A percentile compares a stretch with the other conserved stretches of the same genome.
These are phyloP conservation scores for Melipona bicolor DNA, from an alignment of 2,888 invertebrate species.

Conservation along the genomic window DNA sequence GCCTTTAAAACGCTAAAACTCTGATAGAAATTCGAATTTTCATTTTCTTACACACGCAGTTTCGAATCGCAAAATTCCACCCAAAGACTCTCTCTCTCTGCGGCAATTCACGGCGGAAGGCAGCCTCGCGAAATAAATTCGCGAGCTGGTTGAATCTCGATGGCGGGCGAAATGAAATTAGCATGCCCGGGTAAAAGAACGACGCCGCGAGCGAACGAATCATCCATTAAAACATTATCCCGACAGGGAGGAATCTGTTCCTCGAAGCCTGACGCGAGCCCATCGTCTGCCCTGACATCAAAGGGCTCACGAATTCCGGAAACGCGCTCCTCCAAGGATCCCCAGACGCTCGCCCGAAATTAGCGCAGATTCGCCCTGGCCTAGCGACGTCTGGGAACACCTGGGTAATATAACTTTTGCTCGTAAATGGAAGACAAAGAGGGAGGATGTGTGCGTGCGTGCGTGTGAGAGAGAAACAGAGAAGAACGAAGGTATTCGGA, in stretches of 20 bases:
- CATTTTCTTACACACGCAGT: too few species aligned
- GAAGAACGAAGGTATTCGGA: constrained; percentile 34
- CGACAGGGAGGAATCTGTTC: constrained; percentile 7
- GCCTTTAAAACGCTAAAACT: too few species aligned
- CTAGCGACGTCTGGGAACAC: constrained; percentile 27
- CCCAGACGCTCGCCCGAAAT: constrained; percentile 30
- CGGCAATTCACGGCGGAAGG: neutral
- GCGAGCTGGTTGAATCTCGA: neutral
- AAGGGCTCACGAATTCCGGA: constrained; percentile 22
- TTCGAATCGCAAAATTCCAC: too few species aligned
- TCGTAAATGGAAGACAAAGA: constrained; percentile 19
- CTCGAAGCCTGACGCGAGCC: neutral
- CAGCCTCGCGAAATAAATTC: neutral
- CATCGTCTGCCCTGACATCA: neutral
- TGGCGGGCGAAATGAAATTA: neutral
- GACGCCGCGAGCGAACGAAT: neutral
- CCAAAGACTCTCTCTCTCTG: neutral
- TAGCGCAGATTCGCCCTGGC: constrained; percentile 31
- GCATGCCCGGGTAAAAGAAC: neutral
- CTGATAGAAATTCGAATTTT: too few species aligned
- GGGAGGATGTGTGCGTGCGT: too few species aligned
- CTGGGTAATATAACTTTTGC: constrained; percentile 49
- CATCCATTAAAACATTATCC: constrained; percentile 16
- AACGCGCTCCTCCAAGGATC: constrained; percentile 15
- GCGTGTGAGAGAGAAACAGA: too few species aligned